Evolutionary conservation across 2,797 vertebrate species (phyloP).

Genomic region (Cyclopterus lumpus): DNA sequence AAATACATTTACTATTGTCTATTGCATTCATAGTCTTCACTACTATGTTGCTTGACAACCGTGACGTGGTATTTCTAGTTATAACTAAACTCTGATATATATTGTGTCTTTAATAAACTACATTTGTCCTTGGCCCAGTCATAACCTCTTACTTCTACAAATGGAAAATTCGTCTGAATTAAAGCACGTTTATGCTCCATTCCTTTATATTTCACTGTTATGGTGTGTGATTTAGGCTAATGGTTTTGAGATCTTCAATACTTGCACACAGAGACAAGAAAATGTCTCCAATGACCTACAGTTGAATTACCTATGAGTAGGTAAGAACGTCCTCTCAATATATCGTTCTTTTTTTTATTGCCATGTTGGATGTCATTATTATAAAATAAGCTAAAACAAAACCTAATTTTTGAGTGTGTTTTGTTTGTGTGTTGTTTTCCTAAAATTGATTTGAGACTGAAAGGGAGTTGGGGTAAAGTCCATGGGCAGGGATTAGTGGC

Average conservation of each 20-base stretch:
- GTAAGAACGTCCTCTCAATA: background rate
- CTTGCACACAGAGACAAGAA: background rate
- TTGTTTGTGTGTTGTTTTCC: background rate
- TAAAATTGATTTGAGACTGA: background rate
- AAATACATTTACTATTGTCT: background rate
- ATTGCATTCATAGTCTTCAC: background rate
- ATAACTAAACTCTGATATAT: background rate
- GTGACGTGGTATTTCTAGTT: background rate
- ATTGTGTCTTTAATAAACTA: background rate
- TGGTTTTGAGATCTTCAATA: background rate
- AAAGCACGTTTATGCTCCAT: background rate
- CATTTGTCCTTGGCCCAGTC: background rate
- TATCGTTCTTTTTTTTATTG: background rate
- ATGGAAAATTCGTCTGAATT: background rate
- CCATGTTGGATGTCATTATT: background rate
- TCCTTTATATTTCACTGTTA: background rate
- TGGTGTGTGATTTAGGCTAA: background rate
- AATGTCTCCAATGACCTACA: background rate
- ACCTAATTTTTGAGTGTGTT: background rate
- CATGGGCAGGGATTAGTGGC: constrained; percentile 5
- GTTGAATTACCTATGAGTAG: background rate
- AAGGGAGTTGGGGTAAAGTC: constrained; percentile 4
- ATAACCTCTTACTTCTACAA: background rate
- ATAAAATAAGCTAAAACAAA: background rate
- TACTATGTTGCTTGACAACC: background rate